phyloP scores from a whole-genome alignment of 2,888 invertebrate species.

The Pegoplata infirma region DNA sequence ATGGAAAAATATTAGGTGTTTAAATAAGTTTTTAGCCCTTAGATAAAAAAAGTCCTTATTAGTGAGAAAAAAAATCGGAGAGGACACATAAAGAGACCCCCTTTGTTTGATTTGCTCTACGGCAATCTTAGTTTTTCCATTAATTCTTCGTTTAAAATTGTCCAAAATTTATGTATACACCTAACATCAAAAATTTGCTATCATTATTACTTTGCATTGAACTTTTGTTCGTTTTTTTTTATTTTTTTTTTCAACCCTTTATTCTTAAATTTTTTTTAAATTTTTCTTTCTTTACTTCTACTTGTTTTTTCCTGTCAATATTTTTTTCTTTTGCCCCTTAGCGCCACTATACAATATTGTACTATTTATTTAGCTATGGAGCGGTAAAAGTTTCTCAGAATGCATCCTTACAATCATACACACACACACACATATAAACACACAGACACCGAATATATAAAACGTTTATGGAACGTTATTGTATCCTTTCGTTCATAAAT shows the following conservation, averaged over 20 bases:
- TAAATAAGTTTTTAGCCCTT: too few species aligned
- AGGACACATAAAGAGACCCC: too few species aligned
- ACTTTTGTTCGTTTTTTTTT: slow-evolving; percentile 26
- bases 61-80: too few species aligned
- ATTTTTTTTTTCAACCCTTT: slow-evolving; percentile 42
- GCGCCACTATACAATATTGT: slow-evolving; percentile 11
- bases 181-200: slow-evolving; percentile 36
- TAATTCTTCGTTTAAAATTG: too few species aligned
- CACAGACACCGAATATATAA: slow-evolving; percentile 21
- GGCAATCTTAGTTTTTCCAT: too few species aligned
- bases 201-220: slow-evolving; percentile 56
- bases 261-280: slow-evolving; percentile 1
- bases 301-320: slow-evolving; percentile 47
- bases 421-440: slow-evolving; percentile 16
- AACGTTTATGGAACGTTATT: slow-evolving; percentile 61
- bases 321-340: slow-evolving; percentile 30
- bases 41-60: too few species aligned
- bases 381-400: slow-evolving; percentile 44
- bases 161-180: too few species aligned
- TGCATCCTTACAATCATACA: slow-evolving; percentile 26
- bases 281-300: slow-evolving; percentile 33
- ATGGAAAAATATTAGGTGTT: not conserved
- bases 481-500: slow-evolving; percentile 75
- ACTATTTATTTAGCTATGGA: slow-evolving; percentile 32
- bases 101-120: too few species aligned